A percentile compares a stretch with the other conserved stretches of the same genome.
These are phyloP conservation scores for Galaxias olidus DNA, from an alignment of 2,797 vertebrate species.

Conservation along the genomic window DNA sequence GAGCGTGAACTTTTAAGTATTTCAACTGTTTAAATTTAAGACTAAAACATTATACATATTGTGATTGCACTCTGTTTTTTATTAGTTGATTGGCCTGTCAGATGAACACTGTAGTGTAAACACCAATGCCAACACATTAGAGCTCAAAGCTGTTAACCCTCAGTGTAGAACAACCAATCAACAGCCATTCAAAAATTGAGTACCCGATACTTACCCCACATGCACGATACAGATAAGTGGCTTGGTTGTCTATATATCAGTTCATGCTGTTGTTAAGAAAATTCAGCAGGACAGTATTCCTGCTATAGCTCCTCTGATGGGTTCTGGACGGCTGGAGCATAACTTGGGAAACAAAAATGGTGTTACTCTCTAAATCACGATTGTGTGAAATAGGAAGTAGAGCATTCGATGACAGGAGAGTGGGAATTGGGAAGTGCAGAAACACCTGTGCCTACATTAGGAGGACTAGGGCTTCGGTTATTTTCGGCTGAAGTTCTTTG, in stretches of 20 bases:
- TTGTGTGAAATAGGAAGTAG: not conserved
- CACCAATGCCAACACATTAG: too few relatives aligned
- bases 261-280: not conserved
- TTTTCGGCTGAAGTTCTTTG: too few relatives aligned
- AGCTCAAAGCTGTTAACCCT: too few relatives aligned
- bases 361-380: not conserved
- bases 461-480: not conserved
- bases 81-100: constrained; percentile 24
- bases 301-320: constrained; percentile 26
- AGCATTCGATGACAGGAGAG: not conserved
- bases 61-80: constrained; percentile 7
- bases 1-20: not conserved
- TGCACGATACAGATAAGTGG: constrained; percentile 22
- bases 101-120: constrained; percentile 23
- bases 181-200: not conserved
- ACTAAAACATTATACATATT: constrained; percentile 9
- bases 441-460: not conserved
- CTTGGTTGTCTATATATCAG: too few relatives aligned
- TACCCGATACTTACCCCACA: too few relatives aligned
- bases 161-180: too few relatives aligned
- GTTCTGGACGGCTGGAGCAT: constrained; percentile 4
- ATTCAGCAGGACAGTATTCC: constrained; percentile 17
- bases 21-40: constrained; percentile 12
- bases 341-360: constrained; percentile 13
- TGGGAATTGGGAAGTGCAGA: not conserved